Evolutionary conservation across 2,113 vertebrate species (phyloP), one percentile per base, ranked within the genome.

Genomic region (Corvus cornix): DNA sequence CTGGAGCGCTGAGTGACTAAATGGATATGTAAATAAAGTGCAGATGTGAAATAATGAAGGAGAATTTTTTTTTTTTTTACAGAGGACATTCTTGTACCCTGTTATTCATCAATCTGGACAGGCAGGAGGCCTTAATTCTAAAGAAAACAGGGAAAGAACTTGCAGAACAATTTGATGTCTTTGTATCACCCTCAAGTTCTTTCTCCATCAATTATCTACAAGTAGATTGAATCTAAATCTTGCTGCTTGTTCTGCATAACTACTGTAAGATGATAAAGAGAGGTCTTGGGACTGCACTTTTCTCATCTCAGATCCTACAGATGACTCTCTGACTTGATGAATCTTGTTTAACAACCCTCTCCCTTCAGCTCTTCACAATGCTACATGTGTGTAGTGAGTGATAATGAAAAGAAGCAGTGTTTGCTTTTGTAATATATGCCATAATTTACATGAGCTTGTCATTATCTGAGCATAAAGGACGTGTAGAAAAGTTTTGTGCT

Each of bases 371-470:
- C 30, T 49, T 94, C 67, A 83, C 79, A 62, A 77, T 88, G 83
- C 79, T 70, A 20, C 66, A 60, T 0, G 1, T 84, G 75, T 77
- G 39, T 21, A 48, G 81, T 30, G 70, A 91, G 55, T 33, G 63
- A 83, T 63, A 85, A 79, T 53, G 55, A 48, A 66, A 90, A 69
- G 53, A 33, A 80, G 27, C 31, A 39, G 43, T 22, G 39, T 84
- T 93, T 91, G 8, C 78, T 94, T 90, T 51, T 92, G 66, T 89
- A 85, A 75, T 37, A 6, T 72, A 56, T 46, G 55, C 53, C 37
- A 30, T 49, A 43, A 95, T 89, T 51, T 77, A 94, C 79, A 69
- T 41, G 44, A 87, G 22, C 30, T 69, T 89, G 91, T 94, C 77
- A 44, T 91, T 93, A 78, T 82, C 84, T 79, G 39, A 87, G 69